Base-by-base conservation (phyloP, 2,888 invertebrate genomes). In the Chrysolina oricalcia region DNA sequence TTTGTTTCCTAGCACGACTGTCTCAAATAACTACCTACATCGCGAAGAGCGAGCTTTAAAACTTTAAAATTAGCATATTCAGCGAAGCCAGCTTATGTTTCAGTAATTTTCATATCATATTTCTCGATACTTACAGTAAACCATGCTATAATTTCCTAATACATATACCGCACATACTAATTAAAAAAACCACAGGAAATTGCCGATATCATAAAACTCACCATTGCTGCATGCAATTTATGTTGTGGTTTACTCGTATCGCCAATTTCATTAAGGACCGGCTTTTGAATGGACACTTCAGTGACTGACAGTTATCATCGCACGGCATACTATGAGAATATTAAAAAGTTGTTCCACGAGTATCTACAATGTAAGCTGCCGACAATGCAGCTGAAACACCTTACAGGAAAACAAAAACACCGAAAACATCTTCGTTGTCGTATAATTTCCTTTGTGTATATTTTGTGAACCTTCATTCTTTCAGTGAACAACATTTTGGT, bases 61-160 rank as follows among this genome's bases (percentile, higher is more conserved):
- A 59, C 59, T 35, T n/a, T 35, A 17, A 59, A 59, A 59, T 59
- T 59, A 59, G 59, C 59, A 59, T 59, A 59, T 17, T n/a, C 35
- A 59, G 35, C 59, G 59, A 35, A 17, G 23, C 35, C 23, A 17
- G 23, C 15, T 59, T 27, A 27, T 15, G 59, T 59, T 59, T 59
- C 59, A 59, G 59, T 59, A 59, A 59, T 59, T 59, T 59, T 59
- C 59, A 13, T 59, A 59, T 59, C 59, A 59, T 35, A 59, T 59
- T 59, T 59, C 59, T 35, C 59, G 59, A 23, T 56, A 56, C 23
- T 56, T 56, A 56, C 56, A 4, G 56, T 56, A 56, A 59, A 59
- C n/a, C 27, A 35, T 21, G 27, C 59, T 27, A 27, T 13, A 35
- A 59, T 59, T 59, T 59, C 27, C 59, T 59, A 59, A 59, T 59